phyloP scores from a whole-genome alignment of 2,797 vertebrate species.

The Cossypha polioptera region DNA sequence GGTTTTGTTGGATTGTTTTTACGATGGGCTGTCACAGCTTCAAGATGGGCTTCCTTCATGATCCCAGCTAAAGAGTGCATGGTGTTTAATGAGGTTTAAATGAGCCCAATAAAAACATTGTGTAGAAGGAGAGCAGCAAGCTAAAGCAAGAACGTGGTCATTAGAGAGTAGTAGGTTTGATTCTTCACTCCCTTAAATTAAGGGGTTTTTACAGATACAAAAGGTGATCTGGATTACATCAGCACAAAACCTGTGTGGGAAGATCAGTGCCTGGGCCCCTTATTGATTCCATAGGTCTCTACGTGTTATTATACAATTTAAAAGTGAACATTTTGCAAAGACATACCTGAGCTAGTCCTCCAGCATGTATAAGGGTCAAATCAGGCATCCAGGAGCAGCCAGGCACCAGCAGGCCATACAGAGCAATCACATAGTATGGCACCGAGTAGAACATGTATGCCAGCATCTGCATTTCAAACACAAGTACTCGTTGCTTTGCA shows the following conservation, averaged over 20 bases:
- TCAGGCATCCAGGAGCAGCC: constrained; percentile 93
- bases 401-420: constrained; percentile 89
- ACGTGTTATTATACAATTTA: background rate
- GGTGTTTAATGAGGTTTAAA: background rate
- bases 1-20: background rate
- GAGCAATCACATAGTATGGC: constrained; percentile 83
- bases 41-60: background rate
- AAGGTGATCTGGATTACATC: background rate
- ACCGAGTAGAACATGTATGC: constrained; percentile 90
- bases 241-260: background rate
- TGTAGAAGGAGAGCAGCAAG: background rate
- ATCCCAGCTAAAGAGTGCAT: background rate
- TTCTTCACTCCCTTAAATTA: background rate
- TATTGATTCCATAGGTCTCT: background rate
- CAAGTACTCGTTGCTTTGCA: background rate
- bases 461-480: constrained; percentile 83
- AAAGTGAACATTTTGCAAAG: background rate
- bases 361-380: constrained; percentile 87
- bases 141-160: background rate
- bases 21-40: background rate
- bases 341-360: constrained; percentile 90
- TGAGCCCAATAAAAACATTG: background rate
- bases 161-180: background rate
- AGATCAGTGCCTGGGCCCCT: background rate
- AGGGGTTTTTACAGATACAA: background rate